phyloP scores from a whole-genome alignment of 2,888 invertebrate species.

The Ctena decussata region DNA sequence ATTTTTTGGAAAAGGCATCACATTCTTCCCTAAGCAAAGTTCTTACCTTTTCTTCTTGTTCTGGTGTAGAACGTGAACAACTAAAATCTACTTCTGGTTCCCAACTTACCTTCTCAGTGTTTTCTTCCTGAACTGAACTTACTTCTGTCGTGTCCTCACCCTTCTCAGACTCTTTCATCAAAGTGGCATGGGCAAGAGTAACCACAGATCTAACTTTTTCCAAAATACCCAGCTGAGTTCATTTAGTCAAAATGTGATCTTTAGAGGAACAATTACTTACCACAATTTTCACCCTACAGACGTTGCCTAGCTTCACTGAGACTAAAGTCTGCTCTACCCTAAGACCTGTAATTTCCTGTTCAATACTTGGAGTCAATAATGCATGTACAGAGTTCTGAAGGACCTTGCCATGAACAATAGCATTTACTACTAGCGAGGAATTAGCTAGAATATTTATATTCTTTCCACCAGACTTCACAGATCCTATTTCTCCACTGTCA shows the following conservation, averaged over 20 bases:
- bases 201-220: background rate
- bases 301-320: background rate
- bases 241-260: background rate
- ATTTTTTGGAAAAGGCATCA: slow-evolving; percentile 48
- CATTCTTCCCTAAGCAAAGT: slow-evolving; percentile 44
- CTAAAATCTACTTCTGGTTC: slow-evolving; percentile 48
- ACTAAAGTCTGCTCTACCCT: slow-evolving; percentile 9
- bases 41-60: slow-evolving; percentile 23
- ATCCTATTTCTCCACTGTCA: background rate
- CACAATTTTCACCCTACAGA: slow-evolving; percentile 6
- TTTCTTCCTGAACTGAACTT: background rate
- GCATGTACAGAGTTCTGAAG: background rate
- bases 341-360: background rate
- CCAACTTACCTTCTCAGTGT: slow-evolving; percentile 17
- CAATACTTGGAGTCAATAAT: background rate
- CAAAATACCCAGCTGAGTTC: background rate
- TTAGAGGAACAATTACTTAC: slow-evolving; percentile 2
- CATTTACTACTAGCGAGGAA: background rate
- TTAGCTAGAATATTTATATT: background rate
- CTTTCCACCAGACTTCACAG: background rate
- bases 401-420: background rate
- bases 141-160: background rate
- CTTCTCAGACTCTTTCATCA: background rate
- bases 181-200: background rate
- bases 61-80: background rate